Evolutionary conservation across 35 echinoderm and acorn worm genomes (phyloP).

Genomic region (Hemicentrotus pulcherrimus): DNA sequence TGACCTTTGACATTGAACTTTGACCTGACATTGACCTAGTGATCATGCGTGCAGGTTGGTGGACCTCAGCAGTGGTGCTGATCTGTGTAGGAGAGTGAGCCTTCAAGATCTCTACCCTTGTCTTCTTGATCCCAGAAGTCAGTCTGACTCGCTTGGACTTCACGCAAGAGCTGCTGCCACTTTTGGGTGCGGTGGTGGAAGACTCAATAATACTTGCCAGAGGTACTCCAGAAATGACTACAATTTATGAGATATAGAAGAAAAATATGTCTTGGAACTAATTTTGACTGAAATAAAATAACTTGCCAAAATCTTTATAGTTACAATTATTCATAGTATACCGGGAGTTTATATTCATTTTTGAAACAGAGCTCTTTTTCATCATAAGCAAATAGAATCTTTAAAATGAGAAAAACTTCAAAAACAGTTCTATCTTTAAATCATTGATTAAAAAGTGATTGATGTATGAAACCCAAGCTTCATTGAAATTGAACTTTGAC

Average conservation of each 20-base stretch:
- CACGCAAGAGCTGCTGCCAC: not conserved
- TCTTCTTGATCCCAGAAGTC: not conserved
- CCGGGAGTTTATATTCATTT: no score
- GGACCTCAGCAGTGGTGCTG: not conserved
- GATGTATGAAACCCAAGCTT: no score
- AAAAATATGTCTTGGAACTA: not conserved
- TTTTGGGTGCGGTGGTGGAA: not conserved
- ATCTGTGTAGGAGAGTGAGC: not conserved
- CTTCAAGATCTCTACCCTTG: not conserved
- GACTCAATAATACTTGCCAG: constrained; percentile 15
- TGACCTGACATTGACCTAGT: constrained; percentile 13
- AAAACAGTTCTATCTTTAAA: no score
- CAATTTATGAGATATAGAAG: not conserved
- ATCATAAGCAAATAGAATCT: no score
- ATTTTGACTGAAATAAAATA: not conserved
- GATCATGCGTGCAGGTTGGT: not conserved
- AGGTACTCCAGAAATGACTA: not conserved
- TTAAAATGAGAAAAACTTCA: no score
- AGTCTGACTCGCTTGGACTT: not conserved
- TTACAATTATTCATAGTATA: not conserved
- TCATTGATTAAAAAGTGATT: no score
- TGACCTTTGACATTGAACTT: constrained; percentile 15
- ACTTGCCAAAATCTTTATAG: not conserved
- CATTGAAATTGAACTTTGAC: no score
- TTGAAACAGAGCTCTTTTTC: no score